Evolutionary conservation across 2,797 vertebrate species (phyloP), one percentile per base, ranked within the genome.

Genomic region (Clarias laeviceps): DNA sequence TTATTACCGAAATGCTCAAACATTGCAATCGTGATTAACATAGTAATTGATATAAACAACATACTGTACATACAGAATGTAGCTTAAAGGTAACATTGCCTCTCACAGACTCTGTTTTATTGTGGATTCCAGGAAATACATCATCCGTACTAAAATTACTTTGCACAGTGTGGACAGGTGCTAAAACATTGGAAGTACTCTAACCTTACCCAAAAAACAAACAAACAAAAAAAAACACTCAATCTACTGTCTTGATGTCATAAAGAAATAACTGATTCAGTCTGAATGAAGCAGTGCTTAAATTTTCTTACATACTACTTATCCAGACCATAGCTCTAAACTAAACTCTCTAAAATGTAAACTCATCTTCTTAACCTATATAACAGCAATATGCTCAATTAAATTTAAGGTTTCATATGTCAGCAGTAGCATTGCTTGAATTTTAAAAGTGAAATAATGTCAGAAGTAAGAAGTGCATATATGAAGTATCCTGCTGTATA

Each of bases 1-100:
- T 76, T 56, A 34, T 59, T 20, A 77, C 54, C 9, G 50, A 77
- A 59, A 77, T 57, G 73, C 32, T 57, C 56, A 77, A 59, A n/a
- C 32, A 32, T 78, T 57, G 24, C 32, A 78, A 2, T 61, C 2
- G 50, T 54, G n/a, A 64, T 80, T 40, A 80, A 27, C 34, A 80
- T 64, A 5, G 2, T 4, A 37, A 34, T 24, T 18, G 5, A 40
- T 27, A 64, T 64, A 34, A 45, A 65, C 24, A 54, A 54, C 12
- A 54, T 54, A 54, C 50, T 14, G 50, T 65, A 45, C 27, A 50
- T 29, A 45, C 4, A 37, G 22, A 37, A 61, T 14, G 5, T 62
- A 64, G 50, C 50, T 62, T 17, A 37, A 76, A 32, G 40, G 18
- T 34, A 77, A 14, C 54, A 12, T 50, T 50, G 45, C 50, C 50